Evolutionary conservation across 1,140 invertebrate genomes (phyloP), one percentile per base, ranked within the genome.

Genomic region (Phymorhynchus buccinoides): DNA sequence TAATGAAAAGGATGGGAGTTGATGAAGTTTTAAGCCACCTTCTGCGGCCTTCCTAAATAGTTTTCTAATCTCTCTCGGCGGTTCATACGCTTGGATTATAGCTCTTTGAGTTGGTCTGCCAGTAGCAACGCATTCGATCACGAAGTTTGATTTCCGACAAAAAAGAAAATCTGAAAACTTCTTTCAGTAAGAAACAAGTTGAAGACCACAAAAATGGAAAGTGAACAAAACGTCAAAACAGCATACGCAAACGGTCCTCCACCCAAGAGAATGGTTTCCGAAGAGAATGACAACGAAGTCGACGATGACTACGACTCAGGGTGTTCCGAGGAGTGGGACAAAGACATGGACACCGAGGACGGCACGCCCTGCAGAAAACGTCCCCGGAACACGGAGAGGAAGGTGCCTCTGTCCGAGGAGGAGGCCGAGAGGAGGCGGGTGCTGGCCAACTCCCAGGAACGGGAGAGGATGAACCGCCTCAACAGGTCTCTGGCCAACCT

Each of bases 391-490:
- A 41, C 41, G 35, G 37, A 68, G 41, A 68, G 56, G 37, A 81
- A 66, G 27, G 48, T 56, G 39, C 52, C 48, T 3, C 14, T 62
- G 44, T 68, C 80, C 3, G 80, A 82, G 39, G 79, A 91, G 32
- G 87, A 88, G 35, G 84, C 85, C 7, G 89, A 90, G 78, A 82
- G 86, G 39, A 88, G 84, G 44, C 82, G 90, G 37, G 35, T 88
- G 32, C 80, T 80, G 14, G 88, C 90, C 32, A 91, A 91, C 71
- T 84, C 44, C 12, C 89, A 90, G 0, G 98, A 99, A 92, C 94
- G 98, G 81, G 94, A 97, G 42, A 94, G 98, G 86, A 99, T 99
- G 98, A 98, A 98, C 91, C 99, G 98, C 93, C 94, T 99, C 94
- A 99, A 99, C 92, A 97, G 98, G 91, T 98, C 98, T 9, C 99